Evolutionary conservation across 2,888 invertebrate species (phyloP).

Genomic region (Melinaea menophilus): DNA sequence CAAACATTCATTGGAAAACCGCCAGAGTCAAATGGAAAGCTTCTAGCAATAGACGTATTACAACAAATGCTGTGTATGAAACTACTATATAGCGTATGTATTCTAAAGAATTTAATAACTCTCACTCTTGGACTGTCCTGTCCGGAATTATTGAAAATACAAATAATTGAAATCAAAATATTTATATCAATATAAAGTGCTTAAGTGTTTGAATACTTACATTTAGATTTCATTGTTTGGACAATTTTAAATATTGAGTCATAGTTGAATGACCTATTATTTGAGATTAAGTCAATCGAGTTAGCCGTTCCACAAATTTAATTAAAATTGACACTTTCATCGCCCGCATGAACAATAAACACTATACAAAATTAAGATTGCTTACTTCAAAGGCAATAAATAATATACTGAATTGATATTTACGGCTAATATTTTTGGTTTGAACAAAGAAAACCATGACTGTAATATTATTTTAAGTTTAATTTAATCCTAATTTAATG

Average conservation of each 20-base stretch:
- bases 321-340: conserved; percentile 39
- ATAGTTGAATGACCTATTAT: conserved; percentile 34
- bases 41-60: not conserved
- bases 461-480: no score
- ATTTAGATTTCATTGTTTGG: not conserved
- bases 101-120: conserved; percentile 3
- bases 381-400: conserved; percentile 15
- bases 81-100: not conserved
- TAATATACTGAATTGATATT: conserved; percentile 7
- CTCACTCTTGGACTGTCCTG: not conserved
- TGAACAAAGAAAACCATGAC: not conserved
- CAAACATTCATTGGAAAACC: conserved; percentile 57
- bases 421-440: no score
- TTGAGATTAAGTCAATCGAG: conserved; percentile 33
- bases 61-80: not conserved
- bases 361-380: conserved; percentile 18
- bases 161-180: not conserved
- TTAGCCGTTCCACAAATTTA: conserved; percentile 34
- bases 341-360: conserved; percentile 30
- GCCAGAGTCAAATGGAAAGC: conserved; percentile 44
- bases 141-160: not conserved
- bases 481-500: no score
- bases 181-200: not conserved
- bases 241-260: conserved; percentile 10
- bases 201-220: not conserved